Evolutionary conservation across 2,113 vertebrate species (phyloP), one percentile per base, ranked within the genome.

Genomic region (Otis tarda): DNA sequence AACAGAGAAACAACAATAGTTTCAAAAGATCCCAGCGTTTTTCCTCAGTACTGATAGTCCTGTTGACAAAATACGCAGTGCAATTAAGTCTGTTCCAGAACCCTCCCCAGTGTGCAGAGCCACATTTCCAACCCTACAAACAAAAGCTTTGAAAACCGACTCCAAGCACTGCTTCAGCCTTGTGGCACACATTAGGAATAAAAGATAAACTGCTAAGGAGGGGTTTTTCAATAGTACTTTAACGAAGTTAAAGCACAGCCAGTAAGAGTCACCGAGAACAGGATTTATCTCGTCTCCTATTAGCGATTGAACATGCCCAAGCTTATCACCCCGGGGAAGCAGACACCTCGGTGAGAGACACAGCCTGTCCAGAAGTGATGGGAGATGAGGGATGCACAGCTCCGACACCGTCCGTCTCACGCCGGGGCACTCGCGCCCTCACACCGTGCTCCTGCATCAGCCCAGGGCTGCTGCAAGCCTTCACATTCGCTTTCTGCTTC

Each of bases 21-120:
- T 83, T 90, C 64, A 39, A 71, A 83, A 75, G 57, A 64, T 77
- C 57, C 63, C 94, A 77, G 5, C 4, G 87, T 86, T 84, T 74
- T 77, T 92, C 90, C 59, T 80, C 77, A 22, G 69, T 13, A 65
- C 80, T 25, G 81, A 96, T 90, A 89, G 92, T 24, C 80, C 87
- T 95, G 89, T 92, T 97, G 95, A 95, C 95, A 97, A 96, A 97
- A 97, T 28, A 95, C 9, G 1, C 31, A 3, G 65, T 2, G 1
- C 22, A 7, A 94, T 94, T 85, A 94, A 84, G 84, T 57, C 53
- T 9, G 50, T 87, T 95, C 74, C 83, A 83, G 85, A 97, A 35
- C 16, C 47, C 87, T 87, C 35, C 83, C 79, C 52, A 67, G 82
- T 1, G 14, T 18, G 37, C 64, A 1, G 55, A 93, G 77, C 86